Conservation (phyloP, 2,797 vertebrate genomes). For the Craterocephalus amniculus region DNA sequence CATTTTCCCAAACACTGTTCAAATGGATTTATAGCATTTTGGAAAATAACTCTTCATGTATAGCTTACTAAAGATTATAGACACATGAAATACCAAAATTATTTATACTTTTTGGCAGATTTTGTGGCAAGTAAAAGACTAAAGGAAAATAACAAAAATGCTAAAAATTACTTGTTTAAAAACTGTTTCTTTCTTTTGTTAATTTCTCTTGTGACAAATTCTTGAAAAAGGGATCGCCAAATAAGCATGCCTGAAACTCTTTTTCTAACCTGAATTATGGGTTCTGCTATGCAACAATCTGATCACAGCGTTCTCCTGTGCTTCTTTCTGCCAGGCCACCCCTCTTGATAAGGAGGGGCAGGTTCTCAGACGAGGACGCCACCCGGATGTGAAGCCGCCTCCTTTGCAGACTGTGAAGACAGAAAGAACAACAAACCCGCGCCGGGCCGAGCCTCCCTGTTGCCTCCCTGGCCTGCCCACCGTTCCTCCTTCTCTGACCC, state of each 20-base stretch:
- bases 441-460: constrained; percentile 84
- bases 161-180: neutral
- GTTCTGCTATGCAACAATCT: constrained; percentile 4
- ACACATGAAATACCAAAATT: neutral
- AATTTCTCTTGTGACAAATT: constrained; percentile 16
- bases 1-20: no score
- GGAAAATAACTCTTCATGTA: no score
- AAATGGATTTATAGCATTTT: no score
- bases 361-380: constrained; percentile 99
- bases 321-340: constrained; percentile 90
- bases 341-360: constrained; percentile 99
- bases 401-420: constrained; percentile 88
- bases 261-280: constrained; percentile 25
- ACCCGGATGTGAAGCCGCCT: constrained; percentile 95
- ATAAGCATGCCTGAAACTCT: constrained; percentile 7
- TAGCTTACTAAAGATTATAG: neutral
- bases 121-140: neutral
- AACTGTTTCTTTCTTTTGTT: neutral
- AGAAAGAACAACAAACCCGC: constrained; percentile 85
- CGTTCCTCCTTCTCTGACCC: constrained; percentile 87
- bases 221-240: neutral
- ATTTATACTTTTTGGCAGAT: neutral
- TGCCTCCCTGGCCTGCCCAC: constrained; percentile 84
- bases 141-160: neutral
- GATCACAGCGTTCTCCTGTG: constrained; percentile 10